Percentiles rank a stretch among this genome's conserved stretches.
phyloP scores from a whole-genome alignment of 2,888 invertebrate genomes.

The Diadromus collaris region DNA sequence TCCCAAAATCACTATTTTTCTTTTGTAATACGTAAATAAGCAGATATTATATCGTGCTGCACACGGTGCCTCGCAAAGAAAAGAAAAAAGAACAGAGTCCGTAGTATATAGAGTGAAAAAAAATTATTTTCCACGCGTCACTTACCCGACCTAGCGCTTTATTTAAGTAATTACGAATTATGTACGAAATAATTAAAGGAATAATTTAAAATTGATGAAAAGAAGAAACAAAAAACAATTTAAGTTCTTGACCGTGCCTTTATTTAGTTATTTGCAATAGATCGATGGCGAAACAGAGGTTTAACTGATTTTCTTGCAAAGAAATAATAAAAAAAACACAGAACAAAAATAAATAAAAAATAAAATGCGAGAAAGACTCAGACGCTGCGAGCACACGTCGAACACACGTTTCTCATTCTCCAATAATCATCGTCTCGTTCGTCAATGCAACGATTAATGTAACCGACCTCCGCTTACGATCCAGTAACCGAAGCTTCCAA shows the following conservation, averaged over 20 bases:
- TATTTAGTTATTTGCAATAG: slow-evolving; percentile 7
- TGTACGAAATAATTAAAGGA: slow-evolving; percentile 56
- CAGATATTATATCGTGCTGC: slow-evolving; percentile 25
- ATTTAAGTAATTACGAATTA: slow-evolving; percentile 55
- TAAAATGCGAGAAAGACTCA: slow-evolving; percentile 41
- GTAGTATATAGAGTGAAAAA: slow-evolving; percentile 19
- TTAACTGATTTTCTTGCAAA: slow-evolving; percentile 16
- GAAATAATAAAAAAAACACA: not conserved
- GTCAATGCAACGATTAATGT: slow-evolving; percentile 59
- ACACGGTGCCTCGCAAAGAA: slow-evolving; percentile 33
- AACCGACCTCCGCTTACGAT: slow-evolving; percentile 57
- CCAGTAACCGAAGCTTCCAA: slow-evolving; percentile 55
- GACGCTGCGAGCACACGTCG: slow-evolving; percentile 56
- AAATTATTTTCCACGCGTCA: slow-evolving; percentile 46
- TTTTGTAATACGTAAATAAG: slow-evolving; percentile 10
- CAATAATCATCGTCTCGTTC: slow-evolving; percentile 53
- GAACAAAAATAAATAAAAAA: slow-evolving; percentile 2
- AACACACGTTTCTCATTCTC: slow-evolving; percentile 37
- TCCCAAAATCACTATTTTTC: slow-evolving; percentile 14
- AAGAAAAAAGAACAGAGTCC: slow-evolving; percentile 23
- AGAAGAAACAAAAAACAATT: slow-evolving; percentile 19
- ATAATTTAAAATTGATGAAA: slow-evolving; percentile 47
- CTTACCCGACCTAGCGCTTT: slow-evolving; percentile 43
- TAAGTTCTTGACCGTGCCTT: slow-evolving; percentile 1
- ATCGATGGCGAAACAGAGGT: slow-evolving; percentile 26